These are phyloP conservation scores for Eudasyphora cyanicolor DNA, from an alignment of 2,888 invertebrate species.

Conservation along the genomic window DNA sequence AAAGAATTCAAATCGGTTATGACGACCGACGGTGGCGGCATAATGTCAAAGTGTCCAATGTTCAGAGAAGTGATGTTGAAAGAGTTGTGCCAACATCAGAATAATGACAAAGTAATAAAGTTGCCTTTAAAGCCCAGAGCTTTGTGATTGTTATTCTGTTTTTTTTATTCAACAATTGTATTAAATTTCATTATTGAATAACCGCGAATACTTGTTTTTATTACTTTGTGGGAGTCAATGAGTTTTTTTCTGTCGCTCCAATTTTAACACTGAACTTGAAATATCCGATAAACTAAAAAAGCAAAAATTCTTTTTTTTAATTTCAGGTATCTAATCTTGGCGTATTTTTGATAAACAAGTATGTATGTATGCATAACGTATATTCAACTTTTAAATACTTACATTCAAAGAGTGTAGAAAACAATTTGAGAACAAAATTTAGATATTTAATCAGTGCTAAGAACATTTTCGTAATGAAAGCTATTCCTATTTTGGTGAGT, in stretches of 20 bases:
- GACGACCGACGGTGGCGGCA: background rate
- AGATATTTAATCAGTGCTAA: too few species aligned
- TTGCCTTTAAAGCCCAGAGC: background rate
- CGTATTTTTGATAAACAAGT: background rate
- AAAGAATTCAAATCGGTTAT: slow-evolving; percentile 12
- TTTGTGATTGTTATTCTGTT: background rate
- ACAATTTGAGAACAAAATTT: too few species aligned
- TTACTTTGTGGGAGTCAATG: slow-evolving; percentile 19
- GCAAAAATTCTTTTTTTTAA: background rate
- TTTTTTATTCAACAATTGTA: background rate
- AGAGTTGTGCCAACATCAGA: background rate
- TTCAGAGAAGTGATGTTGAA: background rate
- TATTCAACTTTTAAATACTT: too few species aligned
- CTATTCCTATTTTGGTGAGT: too few species aligned
- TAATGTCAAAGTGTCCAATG: slow-evolving; percentile 14
- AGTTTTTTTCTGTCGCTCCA: background rate
- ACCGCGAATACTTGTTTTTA: background rate
- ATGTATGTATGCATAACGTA: too few species aligned
- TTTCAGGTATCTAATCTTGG: slow-evolving; percentile 21
- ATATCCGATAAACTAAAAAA: background rate
- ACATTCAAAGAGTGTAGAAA: too few species aligned
- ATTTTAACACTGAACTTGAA: slow-evolving; percentile 27
- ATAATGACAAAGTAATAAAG: slow-evolving; percentile 7
- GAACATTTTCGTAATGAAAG: too few species aligned
- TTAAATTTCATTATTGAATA: slow-evolving; percentile 8